Base-by-base conservation (phyloP, 92 coral and sea anemone genomes). In the Siderastrea siderea region DNA sequence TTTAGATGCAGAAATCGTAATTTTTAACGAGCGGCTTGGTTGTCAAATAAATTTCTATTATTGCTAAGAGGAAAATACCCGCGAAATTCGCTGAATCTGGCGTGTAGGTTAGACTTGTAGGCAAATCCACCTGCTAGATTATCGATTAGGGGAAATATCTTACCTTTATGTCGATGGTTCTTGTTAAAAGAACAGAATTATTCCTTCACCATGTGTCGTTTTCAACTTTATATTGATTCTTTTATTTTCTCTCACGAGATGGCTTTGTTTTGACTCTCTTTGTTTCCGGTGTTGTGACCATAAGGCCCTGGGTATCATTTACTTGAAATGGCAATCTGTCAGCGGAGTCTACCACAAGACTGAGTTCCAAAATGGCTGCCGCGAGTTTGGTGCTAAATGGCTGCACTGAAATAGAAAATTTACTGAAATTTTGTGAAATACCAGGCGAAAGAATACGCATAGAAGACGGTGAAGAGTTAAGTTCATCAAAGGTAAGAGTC, bases 361-460 rank as follows among this genome's bases (percentile, higher is more conserved):
- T 38, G 6, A 16, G 61, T 71, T 88, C 11, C 90, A 95, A 93
- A 71, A 93, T 93, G 98, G 95, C 96, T 77, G 93, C 95, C 12
- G 53, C 79, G 61, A 49, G 54, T 26, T 81, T 95, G 89, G 19
- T 54, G 58, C 6, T 90, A 16, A 91, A 93, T 77, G 98, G 96
- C 58, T 93, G 96, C 45, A 5, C 44, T 17, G 96, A 93, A 70
- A 83, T 95, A 47, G 94, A 84, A 67, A 86, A 72, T 83, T 91
- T 95, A 65, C 58, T 90, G 58, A 89, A 79, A 50, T 91, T 93
- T 26, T 95, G 98, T 53, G 80, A 69, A 38, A 86, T 91, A 78
- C 87, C 95, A n/a, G 73, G 74, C 61, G 81, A 92, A 38, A 90
- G 91, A 64, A 66, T 94, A 53, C 74, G 62, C 48, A 43, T 95